Conservation (phyloP, 2,797 vertebrate species). For the Vespertilio murinus region DNA sequence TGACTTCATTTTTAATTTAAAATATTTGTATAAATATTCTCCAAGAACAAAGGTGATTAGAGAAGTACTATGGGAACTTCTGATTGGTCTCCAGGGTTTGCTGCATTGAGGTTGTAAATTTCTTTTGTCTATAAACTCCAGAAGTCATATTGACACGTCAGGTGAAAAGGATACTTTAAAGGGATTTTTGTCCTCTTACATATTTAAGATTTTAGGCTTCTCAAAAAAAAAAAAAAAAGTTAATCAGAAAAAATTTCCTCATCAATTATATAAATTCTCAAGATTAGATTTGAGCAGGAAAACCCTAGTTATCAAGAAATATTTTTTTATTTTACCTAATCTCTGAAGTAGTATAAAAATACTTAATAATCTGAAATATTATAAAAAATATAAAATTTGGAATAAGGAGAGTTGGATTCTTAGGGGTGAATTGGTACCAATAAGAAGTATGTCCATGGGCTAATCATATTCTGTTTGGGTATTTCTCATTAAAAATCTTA, state of each 20-base stretch:
- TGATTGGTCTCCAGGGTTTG: constrained; percentile 52
- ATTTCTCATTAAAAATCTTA: constrained; percentile 9
- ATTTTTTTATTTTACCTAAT: not conserved
- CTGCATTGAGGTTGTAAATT: not conserved
- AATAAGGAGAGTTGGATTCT: not conserved
- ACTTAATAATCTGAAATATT: not conserved
- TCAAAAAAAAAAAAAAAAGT: not conserved
- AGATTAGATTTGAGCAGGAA: not conserved
- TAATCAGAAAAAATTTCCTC: not conserved
- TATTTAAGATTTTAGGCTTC: not conserved
- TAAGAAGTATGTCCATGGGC: not conserved
- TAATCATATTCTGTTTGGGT: not conserved
- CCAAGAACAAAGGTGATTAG: constrained; percentile 32
- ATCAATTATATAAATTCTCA: not conserved
- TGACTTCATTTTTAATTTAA: constrained; percentile 64
- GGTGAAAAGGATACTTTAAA: not conserved
- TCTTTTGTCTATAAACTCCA: not conserved
- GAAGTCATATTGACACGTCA: not conserved
- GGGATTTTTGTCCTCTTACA: not conserved
- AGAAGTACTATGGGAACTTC: not conserved
- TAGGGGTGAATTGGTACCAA: not conserved
- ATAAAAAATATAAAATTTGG: not conserved
- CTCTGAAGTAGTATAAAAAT: not conserved
- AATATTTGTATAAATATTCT: constrained; percentile 38
- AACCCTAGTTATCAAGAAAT: not conserved